These are phyloP conservation scores for Elaphurus davidianus DNA, from an alignment of 2,113 vertebrate species.

Conservation along the genomic window DNA sequence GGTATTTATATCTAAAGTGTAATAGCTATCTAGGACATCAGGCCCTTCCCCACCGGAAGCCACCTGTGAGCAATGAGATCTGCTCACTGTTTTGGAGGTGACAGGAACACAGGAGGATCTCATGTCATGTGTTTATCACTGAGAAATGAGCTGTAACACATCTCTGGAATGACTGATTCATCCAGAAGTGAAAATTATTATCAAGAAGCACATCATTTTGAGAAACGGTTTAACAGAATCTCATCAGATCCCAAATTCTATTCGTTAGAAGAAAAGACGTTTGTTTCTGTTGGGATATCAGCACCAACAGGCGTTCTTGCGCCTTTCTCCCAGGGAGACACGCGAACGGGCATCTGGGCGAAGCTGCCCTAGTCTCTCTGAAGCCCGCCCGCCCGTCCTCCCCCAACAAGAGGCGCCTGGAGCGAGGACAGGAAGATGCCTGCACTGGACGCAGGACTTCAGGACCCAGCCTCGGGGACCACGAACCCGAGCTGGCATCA, in stretches of 20 bases:
- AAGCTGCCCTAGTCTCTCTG: too few relatives aligned
- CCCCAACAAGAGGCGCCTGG: background rate
- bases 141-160: background rate
- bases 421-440: background rate
- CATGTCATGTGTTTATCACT: background rate
- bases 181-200: background rate
- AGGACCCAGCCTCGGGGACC: background rate
- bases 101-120: background rate
- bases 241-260: background rate
- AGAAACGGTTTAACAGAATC: background rate
- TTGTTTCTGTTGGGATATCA: background rate
- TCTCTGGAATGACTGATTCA: background rate
- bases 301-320: background rate
- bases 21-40: background rate
- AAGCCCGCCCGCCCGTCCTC: accelerated
- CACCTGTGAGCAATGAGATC: background rate
- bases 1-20: background rate
- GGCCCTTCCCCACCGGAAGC: background rate
- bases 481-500: background rate
- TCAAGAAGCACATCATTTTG: background rate
- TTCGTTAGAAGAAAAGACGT: background rate
- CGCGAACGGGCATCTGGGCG: accelerated
- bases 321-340: background rate
- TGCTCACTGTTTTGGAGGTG: background rate
- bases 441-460: accelerated